Percentiles rank a stretch among this genome's conserved stretches.
Evolutionary conservation across 2,797 vertebrate species (phyloP).

Genomic region (Ara ararauna): DNA sequence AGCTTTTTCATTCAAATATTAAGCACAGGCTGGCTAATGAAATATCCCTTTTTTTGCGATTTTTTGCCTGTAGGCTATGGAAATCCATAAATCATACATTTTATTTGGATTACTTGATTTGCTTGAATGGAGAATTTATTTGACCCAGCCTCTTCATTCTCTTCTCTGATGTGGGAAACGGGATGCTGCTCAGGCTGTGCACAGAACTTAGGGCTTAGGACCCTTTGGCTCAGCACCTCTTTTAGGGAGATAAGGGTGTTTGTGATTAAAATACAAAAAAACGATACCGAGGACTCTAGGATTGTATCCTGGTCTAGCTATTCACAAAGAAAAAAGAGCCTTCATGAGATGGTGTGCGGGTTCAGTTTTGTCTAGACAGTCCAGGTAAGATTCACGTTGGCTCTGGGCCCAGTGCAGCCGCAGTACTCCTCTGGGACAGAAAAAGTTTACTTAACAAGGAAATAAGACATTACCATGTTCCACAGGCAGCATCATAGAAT

Average conservation of each 20-base stretch:
- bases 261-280: background rate
- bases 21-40: background rate
- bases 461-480: background rate
- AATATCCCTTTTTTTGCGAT: background rate
- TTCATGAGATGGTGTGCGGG: background rate
- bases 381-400: background rate
- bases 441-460: background rate
- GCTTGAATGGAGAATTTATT: background rate
- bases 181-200: background rate
- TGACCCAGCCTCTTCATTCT: background rate
- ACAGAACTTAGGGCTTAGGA: background rate
- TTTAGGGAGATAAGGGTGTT: accelerated
- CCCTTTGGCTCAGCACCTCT: background rate
- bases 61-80: background rate
- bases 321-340: background rate
- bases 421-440: background rate
- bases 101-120: background rate
- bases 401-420: background rate
- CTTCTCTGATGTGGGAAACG: background rate
- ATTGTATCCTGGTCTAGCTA: background rate
- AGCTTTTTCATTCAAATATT: background rate
- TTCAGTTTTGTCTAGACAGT: background rate
- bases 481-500: background rate
- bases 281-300: background rate
- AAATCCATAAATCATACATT: background rate